Evolutionary conservation across 2,888 invertebrate species (phyloP), one percentile per base, ranked within the genome.

Genomic region (Drosophila picticornis): DNA sequence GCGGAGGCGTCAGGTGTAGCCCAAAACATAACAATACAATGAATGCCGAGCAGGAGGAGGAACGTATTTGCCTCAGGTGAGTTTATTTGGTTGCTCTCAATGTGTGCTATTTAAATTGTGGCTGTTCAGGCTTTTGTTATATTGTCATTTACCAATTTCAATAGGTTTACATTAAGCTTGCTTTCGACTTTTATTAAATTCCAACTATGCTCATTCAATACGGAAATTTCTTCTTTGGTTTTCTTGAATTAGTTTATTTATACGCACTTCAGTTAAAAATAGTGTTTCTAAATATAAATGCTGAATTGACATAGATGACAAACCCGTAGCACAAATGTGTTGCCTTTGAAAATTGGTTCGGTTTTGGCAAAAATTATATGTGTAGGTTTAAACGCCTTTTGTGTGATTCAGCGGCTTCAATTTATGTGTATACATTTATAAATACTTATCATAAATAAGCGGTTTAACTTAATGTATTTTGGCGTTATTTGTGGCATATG

Each of bases 51-150:
- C 90, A 81, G 76, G 86, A 89, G 71, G 90, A 83, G 75, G 88
- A 88, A 65, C 81, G 87, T 55, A 67, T 88, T 64, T 88, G 89
- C 81, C 84, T 88, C 69, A 89, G 88, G 88, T 88, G 77, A 90
- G 88, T 89, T 22, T 38, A 6, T 38, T n/a, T n/a, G 27, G 38
- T 29, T 40, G 61, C 46, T 48, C 34, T 62, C 31, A 36, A 29
- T 56, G 65, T 51, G 48, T 53, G 51, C 40, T 38, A 56, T 50
- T 50, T 27, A 22, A 56, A 32, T 51, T 65, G 61, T 53, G 70
- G 19, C 46, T 61, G 52, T 5, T 51, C 31, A 51, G 53, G 31
- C 31, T 57, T 25, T 53, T 59, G 52, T 73, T 36, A 38, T 60
- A 29, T 46, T 43, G 66, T 73, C 59, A 77, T 67, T 73, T 57